Evolutionary conservation across 2,797 vertebrate genomes (phyloP), one percentile per base, ranked within the genome.

Genomic region (Sebastes taczanowskii): DNA sequence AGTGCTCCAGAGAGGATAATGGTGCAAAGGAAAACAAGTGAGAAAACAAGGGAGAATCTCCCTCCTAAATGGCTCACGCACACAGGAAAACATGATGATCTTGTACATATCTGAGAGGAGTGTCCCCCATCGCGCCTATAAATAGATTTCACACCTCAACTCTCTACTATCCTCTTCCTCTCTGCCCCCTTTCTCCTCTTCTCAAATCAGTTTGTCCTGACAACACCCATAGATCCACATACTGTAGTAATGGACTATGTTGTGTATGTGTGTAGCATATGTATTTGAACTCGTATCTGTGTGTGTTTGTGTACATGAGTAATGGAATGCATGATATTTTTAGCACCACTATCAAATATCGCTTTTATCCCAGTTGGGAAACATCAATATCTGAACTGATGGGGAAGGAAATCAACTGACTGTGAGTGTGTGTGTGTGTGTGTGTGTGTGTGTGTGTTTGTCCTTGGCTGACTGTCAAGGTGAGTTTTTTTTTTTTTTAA

Each of bases 391-490:
- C 74, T 75, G 76, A 88, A 90, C 75, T 81, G 61, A 84, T 83
- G 82, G 82, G 82, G 62, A 85, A 42, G 55, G 71, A 84, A 86
- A 73, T 63, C 68, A 81, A 72, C 67, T 81, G 53, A 35, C 25
- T 78, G 27, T 18, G 35, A 22, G 27, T 18, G 38, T 46, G 53
- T 74, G 27, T 62, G 64, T 76, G 75, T 59, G 25, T 90, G 89
- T 46, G 58, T 74, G 25, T 23, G 56, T 16, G 46, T 49, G 46
- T 52, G 46, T 49, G 71, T 77, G 78, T 65, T n/a, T 90, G 90
- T 82, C 91, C 90, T 93, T 93, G 90, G 55, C 72, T 81, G 70
- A 81, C 71, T 86, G 84, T 89, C 86, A 92, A 94, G 89, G 90
- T 92, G 75, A 92, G 49, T 62, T 64, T 68, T 77, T 55, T 75